phyloP scores from a whole-genome alignment of 2,888 invertebrate species.

The Drosophila neonasuta region DNA sequence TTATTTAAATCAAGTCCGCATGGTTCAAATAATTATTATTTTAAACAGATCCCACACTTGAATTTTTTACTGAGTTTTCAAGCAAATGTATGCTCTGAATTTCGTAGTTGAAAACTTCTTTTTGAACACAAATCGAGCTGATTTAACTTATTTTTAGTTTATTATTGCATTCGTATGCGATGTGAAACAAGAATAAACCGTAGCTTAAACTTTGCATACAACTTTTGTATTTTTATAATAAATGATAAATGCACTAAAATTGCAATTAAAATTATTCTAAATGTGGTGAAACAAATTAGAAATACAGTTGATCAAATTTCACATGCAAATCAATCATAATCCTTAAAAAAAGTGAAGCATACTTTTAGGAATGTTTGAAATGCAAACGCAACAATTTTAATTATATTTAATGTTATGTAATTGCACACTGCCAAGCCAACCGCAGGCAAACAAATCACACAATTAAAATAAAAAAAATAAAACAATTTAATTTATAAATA shows the following conservation, averaged over 20 bases:
- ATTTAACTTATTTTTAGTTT: too few species aligned
- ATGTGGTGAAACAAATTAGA: background rate
- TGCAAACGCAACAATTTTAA: background rate
- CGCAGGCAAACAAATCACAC: slow-evolving; percentile 1
- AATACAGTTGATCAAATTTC: background rate
- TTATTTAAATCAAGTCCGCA: slow-evolving; percentile 10
- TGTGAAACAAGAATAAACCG: too few species aligned
- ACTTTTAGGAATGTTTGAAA: background rate
- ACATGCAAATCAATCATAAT: background rate
- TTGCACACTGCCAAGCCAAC: slow-evolving; percentile 4
- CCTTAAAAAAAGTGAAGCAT: background rate
- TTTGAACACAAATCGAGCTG: background rate
- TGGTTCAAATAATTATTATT: slow-evolving; percentile 15
- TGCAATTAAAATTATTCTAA: background rate
- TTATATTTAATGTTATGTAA: background rate
- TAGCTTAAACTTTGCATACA: background rate
- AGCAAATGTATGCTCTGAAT: background rate
- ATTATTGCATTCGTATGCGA: too few species aligned
- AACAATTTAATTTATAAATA: slow-evolving; percentile 45
- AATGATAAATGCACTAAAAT: background rate
- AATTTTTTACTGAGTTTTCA: background rate
- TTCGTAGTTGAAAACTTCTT: background rate
- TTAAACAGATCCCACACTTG: background rate
- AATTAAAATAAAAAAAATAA: slow-evolving; percentile 15
- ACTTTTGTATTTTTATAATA: background rate